Evolutionary conservation across 2,888 invertebrate species (phyloP), one percentile per base, ranked within the genome.

Genomic region (Caenorhabditis afra): DNA sequence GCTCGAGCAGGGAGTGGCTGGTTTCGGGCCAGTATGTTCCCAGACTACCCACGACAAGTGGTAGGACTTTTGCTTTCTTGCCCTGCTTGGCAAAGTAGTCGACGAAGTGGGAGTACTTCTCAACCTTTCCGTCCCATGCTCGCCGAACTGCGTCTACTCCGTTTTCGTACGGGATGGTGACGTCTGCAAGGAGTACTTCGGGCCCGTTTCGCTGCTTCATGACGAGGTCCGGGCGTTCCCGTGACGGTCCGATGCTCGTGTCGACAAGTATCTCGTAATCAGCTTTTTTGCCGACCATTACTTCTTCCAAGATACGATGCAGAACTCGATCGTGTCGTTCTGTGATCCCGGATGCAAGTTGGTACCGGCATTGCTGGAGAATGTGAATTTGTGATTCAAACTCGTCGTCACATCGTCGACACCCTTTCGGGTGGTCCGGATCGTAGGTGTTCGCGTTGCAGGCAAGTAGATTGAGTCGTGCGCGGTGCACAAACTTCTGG

Each of bases 401-500:
- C 12, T 52, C 39, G 7, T 3, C 7, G 3, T 1, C n/a, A 20
- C 64, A 64, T 52, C 64, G 37, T 52, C 64, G 5, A 37, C 64
- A 64, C 1, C 3, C n/a, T 20, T 41, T 50, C 5, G 61, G 49
- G 1, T 37, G 3, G 1, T 16, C 18, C 20, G 7, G 8, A 1
- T 35, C 39, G n/a, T 7, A 50, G 8, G 18, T 39, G 10, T 64
- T 64, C 5, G 12, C 18, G 20, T 64, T 64, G 22, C 64, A 64
- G 1, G n/a, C 3, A 37, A 64, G 41, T 1, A 64, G 50, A 23
- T 64, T 52, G 7, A 64, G 41, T 4, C 64, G 8, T 11, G 64
- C 64, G 18, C 52, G 5, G 22, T 64, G 64, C 3, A 64, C 52
- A 16, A 64, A 64, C 22, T 52, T 50, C 1, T 64, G 64, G n/a